Base-by-base conservation (phyloP, 2,113 vertebrate genomes). In the Scopus umbretta region DNA sequence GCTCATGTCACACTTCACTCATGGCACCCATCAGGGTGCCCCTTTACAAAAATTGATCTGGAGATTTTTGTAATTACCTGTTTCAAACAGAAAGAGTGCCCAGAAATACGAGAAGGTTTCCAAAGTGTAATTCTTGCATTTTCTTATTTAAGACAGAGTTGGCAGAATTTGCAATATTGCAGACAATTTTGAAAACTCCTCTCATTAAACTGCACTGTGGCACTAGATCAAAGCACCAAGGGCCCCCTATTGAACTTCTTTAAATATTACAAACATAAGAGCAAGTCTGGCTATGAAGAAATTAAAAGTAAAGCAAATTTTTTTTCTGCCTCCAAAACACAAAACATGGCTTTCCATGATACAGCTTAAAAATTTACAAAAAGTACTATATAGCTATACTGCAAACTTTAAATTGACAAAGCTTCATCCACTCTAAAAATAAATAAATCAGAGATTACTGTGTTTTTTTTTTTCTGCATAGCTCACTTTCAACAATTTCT, bases 191-290 rank as follows among this genome's bases (percentile, higher is more conserved):
- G 96, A 97, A 98, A 98, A 97, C 76, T 82, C 97, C 98, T 98
- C 97, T 98, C 97, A 97, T 98, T 98, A 98, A 98, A 97, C 88
- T 76, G 96, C 97, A 98, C 97, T 97, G 97, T 98, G 98, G 98
- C 98, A 98, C 98, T 98, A 98, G 98, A 99, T 99, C 99, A 99
- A 99, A 99, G 99, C 98, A 98, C 82, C 97, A 98, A 98, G 99
- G 98, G 99, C 99, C 99, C 98, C 99, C 99, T 99, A 99, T 98
- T 99, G 98, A 99, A 99, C 98, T 98, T 95, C 97, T 98, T 98
- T 98, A 98, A 98, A 99, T 98, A 98, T 99, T 98, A 98, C 99
- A 98, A 99, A 99, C 98, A 96, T 98, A 98, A 96, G 94, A 97
- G 95, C 91, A 98, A 95, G 96, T 94, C 97, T 97, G 94, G 95